Conservation (phyloP, 35 echinoderm and acorn worm species). For the Lytechinus pictus region DNA sequence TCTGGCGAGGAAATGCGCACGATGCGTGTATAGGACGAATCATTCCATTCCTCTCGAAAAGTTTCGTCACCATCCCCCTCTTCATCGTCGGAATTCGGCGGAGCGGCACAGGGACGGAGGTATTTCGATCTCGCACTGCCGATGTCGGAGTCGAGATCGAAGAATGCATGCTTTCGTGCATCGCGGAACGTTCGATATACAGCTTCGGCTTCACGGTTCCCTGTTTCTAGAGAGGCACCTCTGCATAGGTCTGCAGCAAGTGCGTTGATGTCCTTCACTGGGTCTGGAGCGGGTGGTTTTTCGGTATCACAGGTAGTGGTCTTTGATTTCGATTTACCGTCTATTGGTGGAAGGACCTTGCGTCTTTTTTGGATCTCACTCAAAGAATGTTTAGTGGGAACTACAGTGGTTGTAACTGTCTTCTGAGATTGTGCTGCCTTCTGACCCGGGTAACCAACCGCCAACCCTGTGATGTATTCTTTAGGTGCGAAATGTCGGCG, state of each 20-base stretch:
- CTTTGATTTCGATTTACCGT: not conserved
- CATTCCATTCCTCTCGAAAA: not conserved
- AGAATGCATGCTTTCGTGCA: constrained; percentile 27
- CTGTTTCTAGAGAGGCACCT: not conserved
- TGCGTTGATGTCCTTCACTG: constrained; percentile 11
- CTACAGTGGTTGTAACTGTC: not conserved
- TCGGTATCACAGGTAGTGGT: not conserved
- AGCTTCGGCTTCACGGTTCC: not conserved
- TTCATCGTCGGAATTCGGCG: not conserved
- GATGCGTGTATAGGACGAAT: constrained; percentile 33
- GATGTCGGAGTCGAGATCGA: not conserved
- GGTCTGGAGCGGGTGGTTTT: not conserved
- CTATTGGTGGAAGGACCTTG: not conserved
- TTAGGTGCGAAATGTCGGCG: not conserved
- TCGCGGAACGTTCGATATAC: not conserved
- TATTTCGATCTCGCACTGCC: not conserved
- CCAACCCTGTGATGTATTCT: constrained; percentile 42
- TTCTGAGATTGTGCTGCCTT: not conserved
- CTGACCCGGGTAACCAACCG: not conserved
- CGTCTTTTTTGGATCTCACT: constrained; percentile 4
- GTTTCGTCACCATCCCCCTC: not conserved
- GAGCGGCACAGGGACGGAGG: not conserved
- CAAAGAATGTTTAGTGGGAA: not conserved
- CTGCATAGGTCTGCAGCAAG: constrained; percentile 7
- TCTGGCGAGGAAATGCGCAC: not conserved